These are phyloP conservation scores for Dryoscopus gambensis DNA, from an alignment of 2,113 vertebrate species.

Conservation along the genomic window DNA sequence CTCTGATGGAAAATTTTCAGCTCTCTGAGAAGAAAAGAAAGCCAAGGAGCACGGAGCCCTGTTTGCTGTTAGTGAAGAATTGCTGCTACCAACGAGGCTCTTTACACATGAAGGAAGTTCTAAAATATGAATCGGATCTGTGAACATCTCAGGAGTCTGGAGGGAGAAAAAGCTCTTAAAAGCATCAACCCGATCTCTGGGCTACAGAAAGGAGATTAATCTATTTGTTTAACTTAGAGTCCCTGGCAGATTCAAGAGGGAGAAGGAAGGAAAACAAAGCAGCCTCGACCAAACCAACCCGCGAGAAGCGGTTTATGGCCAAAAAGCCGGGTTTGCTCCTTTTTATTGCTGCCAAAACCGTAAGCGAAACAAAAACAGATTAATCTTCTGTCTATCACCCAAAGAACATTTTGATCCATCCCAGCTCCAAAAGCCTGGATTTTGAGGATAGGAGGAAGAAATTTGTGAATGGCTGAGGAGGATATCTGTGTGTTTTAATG, in stretches of 20 bases:
- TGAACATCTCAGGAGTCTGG: neutral
- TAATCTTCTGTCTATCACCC: neutral
- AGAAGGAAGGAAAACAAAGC: slow-evolving; percentile 5
- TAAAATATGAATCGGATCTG: slow-evolving; percentile 26
- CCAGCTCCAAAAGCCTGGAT: neutral
- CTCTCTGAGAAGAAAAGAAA: neutral
- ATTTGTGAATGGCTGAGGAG: neutral
- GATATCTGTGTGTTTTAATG: neutral
- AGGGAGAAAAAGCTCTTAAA: slow-evolving; percentile 35
- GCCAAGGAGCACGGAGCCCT: neutral
- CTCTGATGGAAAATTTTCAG: neutral
- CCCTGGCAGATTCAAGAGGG: slow-evolving; percentile 7
- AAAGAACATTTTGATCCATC: neutral
- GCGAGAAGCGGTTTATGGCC: neutral
- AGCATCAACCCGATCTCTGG: slow-evolving; percentile 14
- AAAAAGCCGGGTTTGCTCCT: neutral
- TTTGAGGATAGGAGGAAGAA: neutral
- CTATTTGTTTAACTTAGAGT: slow-evolving; percentile 38
- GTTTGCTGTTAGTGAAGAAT: neutral
- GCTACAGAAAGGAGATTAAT: neutral
- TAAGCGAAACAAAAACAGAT: slow-evolving; percentile 26
- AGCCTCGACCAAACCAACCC: neutral
- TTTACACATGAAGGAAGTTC: slow-evolving; percentile 34
- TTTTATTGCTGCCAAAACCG: neutral
- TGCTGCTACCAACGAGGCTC: neutral